Percentiles rank a stretch among this genome's conserved stretches.
Conservation (phyloP, 2,113 vertebrate species). For the Glareola pratincola region DNA sequence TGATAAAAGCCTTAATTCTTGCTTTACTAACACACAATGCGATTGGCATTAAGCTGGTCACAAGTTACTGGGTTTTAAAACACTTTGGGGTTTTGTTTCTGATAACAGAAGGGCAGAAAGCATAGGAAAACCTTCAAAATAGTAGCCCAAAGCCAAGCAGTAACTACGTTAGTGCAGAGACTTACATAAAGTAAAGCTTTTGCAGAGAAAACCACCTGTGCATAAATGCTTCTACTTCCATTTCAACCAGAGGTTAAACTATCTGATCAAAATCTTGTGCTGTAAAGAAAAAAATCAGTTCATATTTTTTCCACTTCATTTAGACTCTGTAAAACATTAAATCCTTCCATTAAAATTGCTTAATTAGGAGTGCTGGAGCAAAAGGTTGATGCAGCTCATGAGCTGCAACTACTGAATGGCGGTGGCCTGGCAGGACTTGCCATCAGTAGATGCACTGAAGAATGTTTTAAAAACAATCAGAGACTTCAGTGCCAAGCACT, state of each 20-base stretch:
- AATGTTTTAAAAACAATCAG: not conserved
- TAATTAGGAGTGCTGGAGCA: slow-evolving; percentile 11
- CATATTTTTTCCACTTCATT: slow-evolving; percentile 47
- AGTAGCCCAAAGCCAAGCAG: not conserved
- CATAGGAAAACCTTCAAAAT: not conserved
- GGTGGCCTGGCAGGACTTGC: not conserved
- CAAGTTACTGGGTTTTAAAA: not conserved
- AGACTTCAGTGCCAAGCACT: not conserved
- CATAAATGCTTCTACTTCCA: slow-evolving; percentile 16
- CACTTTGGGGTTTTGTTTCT: not conserved
- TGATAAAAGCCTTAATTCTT: not conserved
- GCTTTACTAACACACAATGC: not conserved
- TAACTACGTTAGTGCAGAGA: not conserved
- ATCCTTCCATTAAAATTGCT: slow-evolving; percentile 22
- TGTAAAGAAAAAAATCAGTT: not conserved
- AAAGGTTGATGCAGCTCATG: slow-evolving; percentile 28
- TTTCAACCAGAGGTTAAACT: slow-evolving; percentile 45
- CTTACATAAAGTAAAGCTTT: not conserved
- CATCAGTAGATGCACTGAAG: not conserved
- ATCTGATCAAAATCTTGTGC: slow-evolving; percentile 30
- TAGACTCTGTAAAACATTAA: slow-evolving; percentile 47
- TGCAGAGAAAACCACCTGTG: slow-evolving; percentile 16
- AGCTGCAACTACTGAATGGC: not conserved
- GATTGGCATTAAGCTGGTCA: not conserved
- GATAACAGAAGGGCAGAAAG: not conserved